Evolutionary conservation across 2,888 invertebrate species (phyloP).

Genomic region (Drosophila parthenogenetica): DNA sequence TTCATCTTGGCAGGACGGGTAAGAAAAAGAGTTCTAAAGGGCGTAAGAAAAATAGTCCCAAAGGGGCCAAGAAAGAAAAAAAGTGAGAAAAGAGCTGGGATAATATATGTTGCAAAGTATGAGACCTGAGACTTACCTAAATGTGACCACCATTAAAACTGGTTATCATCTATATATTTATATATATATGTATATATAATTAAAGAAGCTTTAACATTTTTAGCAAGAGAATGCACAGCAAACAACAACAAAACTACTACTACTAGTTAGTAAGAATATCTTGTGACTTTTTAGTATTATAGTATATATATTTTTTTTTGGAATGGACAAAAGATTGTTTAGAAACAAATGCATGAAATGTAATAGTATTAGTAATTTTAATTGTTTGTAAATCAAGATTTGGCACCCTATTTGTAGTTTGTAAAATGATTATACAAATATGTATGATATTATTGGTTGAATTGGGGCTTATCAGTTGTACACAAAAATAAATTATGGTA

Average conservation of each 20-base stretch:
- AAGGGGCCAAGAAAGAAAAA: not conserved
- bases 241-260: not conserved
- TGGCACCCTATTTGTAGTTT: conserved; percentile 4
- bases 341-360: too few relatives aligned
- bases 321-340: not conserved
- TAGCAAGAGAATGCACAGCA: not conserved
- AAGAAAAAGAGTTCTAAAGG: not conserved
- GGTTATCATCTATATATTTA: conserved; percentile 5
- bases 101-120: not conserved
- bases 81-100: too few relatives aligned
- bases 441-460: not conserved
- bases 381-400: conserved; percentile 1
- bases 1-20: not conserved
- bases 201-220: not conserved
- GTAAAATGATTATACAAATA: not conserved
- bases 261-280: not conserved
- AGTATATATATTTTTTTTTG: not conserved
- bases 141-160: conserved; percentile 19
- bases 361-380: not conserved
- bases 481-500: conserved; percentile 10
- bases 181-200: not conserved
- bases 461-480: conserved; percentile 1
- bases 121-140: conserved; percentile 24
- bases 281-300: not conserved
- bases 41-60: not conserved